phyloP scores from a whole-genome alignment of 2,888 invertebrate genomes.

The Trachelus troglodyta region DNA sequence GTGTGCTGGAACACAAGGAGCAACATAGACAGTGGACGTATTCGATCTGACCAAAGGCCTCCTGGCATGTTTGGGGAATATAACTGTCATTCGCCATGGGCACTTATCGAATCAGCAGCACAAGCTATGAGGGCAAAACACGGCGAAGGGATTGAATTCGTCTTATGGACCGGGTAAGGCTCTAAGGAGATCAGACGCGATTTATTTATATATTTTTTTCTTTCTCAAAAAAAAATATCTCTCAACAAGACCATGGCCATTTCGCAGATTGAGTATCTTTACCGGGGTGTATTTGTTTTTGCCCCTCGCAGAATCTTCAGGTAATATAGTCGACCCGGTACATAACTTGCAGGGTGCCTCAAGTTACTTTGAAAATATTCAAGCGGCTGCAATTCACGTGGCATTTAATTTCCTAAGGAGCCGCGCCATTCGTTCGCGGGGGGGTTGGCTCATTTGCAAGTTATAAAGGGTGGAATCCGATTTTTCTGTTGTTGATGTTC shows the following conservation, averaged over 20 bases:
- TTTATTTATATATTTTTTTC: background rate
- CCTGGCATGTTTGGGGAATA: constrained; percentile 83
- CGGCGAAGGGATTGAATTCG: constrained; percentile 90
- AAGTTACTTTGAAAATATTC: background rate
- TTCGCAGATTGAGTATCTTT: background rate
- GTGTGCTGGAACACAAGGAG: constrained; percentile 75
- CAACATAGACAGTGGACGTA: constrained; percentile 59
- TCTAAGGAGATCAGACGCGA: constrained; percentile 24
- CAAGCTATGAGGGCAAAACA: constrained; percentile 86
- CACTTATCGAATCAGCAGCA: constrained; percentile 88
- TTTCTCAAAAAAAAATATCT: background rate
- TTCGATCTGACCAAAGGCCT: constrained; percentile 68
- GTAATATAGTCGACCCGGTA: background rate
- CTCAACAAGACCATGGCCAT: background rate
- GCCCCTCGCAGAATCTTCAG: background rate
- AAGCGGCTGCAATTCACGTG: background rate
- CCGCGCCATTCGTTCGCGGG: background rate
- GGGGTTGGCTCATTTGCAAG: background rate
- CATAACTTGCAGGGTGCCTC: background rate
- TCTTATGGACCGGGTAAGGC: constrained; percentile 92
- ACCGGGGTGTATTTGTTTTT: background rate
- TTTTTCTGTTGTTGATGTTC: constrained; percentile 41
- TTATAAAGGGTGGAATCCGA: background rate
- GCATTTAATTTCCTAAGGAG: background rate
- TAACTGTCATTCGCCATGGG: constrained; percentile 90